These are phyloP conservation scores for Mormoops blainvillei DNA, from an alignment of 2,113 vertebrate genomes.

Conservation along the genomic window DNA sequence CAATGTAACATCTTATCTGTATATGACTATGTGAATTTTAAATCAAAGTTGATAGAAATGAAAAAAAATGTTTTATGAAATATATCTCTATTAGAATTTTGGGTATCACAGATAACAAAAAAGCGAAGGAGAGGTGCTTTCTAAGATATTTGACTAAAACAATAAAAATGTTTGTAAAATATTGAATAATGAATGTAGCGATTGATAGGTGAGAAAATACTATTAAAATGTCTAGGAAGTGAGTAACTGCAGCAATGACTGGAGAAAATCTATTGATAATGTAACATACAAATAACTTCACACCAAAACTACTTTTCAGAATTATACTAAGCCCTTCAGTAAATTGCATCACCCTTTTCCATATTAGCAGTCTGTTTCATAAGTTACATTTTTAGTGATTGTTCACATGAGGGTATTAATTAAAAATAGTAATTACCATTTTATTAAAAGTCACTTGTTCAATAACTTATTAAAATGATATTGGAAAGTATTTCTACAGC, in stretches of 20 bases:
- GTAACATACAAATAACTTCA: accelerated
- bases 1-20: not conserved
- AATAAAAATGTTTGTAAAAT: not conserved
- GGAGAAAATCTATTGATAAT: not conserved
- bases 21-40: not conserved
- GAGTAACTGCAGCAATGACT: accelerated
- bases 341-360: not conserved
- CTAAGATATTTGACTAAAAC: not conserved
- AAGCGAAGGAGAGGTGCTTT: not conserved
- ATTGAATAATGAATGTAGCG: not conserved
- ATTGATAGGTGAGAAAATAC: not conserved
- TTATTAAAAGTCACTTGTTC: not conserved
- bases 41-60: not conserved
- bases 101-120: not conserved
- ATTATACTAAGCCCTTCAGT: not conserved
- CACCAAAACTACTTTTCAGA: not conserved
- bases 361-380: not conserved
- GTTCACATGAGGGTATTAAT: not conserved
- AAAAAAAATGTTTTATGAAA: not conserved
- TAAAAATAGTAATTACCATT: conserved; percentile 14
- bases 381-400: not conserved
- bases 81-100: not conserved
- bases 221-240: not conserved
- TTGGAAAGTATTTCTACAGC: not conserved
- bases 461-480: not conserved